phyloP scores from a whole-genome alignment of 2,113 vertebrate species.

The Pluvialis apricaria region DNA sequence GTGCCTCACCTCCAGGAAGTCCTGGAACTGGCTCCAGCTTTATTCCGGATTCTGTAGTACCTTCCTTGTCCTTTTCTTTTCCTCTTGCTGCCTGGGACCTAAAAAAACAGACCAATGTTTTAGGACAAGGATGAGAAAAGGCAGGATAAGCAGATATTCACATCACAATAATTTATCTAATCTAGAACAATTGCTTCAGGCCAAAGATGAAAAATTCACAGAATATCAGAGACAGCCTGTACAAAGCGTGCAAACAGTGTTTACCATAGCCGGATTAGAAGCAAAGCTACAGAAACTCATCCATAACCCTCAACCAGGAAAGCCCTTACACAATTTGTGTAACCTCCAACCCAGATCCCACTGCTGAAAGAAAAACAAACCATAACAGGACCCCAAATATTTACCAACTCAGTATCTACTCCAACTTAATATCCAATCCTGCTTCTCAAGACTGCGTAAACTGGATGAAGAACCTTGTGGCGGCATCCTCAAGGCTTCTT shows the following conservation, averaged over 20 bases:
- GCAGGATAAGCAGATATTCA: neutral
- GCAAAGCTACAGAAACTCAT: neutral
- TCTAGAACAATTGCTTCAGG: neutral
- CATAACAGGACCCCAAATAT: neutral
- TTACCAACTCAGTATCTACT: neutral
- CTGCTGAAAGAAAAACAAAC: neutral
- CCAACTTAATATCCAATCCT: neutral
- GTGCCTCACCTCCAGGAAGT: constrained; percentile 85
- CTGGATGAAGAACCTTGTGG: neutral
- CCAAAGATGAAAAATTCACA: neutral
- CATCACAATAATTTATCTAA: neutral
- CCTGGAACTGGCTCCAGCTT: constrained; percentile 94
- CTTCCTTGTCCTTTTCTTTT: constrained; percentile 88
- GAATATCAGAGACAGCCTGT: neutral
- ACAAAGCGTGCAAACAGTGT: neutral
- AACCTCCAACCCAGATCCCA: neutral
- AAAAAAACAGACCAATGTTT: neutral
- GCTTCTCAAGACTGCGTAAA: neutral
- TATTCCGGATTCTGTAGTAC: constrained; percentile 87
- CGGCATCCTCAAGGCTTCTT: neutral
- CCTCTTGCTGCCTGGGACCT: constrained; percentile 94
- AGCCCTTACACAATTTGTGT: neutral
- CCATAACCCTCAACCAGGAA: neutral
- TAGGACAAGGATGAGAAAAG: neutral
- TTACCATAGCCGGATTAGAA: neutral